Base-by-base conservation (phyloP, 2,797 vertebrate genomes). In the Salmo trutta region DNA sequence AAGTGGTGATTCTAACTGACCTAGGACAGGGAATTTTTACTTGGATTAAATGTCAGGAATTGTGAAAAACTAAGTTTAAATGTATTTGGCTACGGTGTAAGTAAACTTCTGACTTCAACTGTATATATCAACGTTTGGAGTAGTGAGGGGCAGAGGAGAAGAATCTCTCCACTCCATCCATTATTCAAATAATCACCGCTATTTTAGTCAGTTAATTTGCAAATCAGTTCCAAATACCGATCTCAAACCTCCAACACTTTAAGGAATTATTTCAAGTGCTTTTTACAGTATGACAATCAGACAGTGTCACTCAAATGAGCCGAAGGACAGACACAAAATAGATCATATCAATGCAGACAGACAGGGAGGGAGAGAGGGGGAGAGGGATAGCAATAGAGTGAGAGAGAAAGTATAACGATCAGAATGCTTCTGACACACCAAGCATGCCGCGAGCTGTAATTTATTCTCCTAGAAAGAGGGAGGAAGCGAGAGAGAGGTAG, bases 381-480 rank as follows among this genome's bases (percentile, higher is more conserved):
- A 47, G 7, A 10, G 41, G 7, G 36, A 41, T 14, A 21, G 12
- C 8, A 29, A 41, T 33, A 33, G 17, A 15, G 7, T 7, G 16
- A 21, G 47, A 29, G 24, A 53, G 70, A 52, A 36, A 36, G 69
- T 0, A 36, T 3, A 41, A 24, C 75, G 66, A 77, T 67, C 76
- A 79, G 31, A 75, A 33, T 76, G 73, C 65, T 41, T 70, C 24
- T 68, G 65, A 72, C 68, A 62, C 82, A 31, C 36, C 36, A 36
- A 36, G 36, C 36, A 36, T 7, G 77, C 74, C 77, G 51, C 69
- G 69, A 86, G 79, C 52, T 67, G 71, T 66, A 64, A 70, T 79
- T 78, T 77, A 73, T 85, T 79, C 76, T 82, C 62, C 59, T 67
- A 80, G 21, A 29, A 70, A 15, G 53, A 47, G 33, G 52, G 71